Base-by-base conservation (phyloP, 2,888 invertebrate genomes). In the Caradrina clavipalpis region DNA sequence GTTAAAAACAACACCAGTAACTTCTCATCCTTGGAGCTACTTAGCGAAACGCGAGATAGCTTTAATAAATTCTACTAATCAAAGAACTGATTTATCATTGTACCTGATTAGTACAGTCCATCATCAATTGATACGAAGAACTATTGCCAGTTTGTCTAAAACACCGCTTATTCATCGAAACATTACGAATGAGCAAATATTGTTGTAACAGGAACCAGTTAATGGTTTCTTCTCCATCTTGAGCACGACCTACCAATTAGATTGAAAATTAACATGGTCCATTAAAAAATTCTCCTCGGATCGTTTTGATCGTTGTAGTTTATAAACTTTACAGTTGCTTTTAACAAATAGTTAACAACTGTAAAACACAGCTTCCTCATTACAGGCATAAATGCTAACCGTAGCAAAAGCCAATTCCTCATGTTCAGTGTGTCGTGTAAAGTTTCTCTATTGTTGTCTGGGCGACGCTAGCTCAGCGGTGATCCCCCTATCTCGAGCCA, bases 361-460 rank as follows among this genome's bases (percentile, higher is more conserved):
- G 7, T 61, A 35, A 61, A 80, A 76, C 11, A 26, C 53, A 19
- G 62, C 67, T 73, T 76, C 58, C 56, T 71, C 60, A 71, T 80
- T 66, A 69, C 51, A 42, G 56, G 59, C 22, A 56, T 68, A 69
- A 76, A 72, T 67, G 82, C 59, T 67, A 56, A 66, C 68, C 68
- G 82, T 73, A 80, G 77, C 69, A 80, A 81, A 81, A 81, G 81
- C 56, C 81, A 74, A 74, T 83, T 73, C 70, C 69, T 83, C 78
- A 74, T 82, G 69, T 81, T 86, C 75, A 77, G 84, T 79, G 84
- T 81, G 72, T 76, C 77, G 79, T 78, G 79, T 81, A 81, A 84
- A 84, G 82, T 87, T 85, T 81, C 84, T 76, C 84, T 81, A 86
- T 87, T 87, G 85, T 85, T 86, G 83, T 87, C 82, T 87, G 73